A percentile compares a stretch with the other conserved stretches of the same genome.
Conservation (phyloP, 2,888 invertebrate species). For the Idaea dimidiata region DNA sequence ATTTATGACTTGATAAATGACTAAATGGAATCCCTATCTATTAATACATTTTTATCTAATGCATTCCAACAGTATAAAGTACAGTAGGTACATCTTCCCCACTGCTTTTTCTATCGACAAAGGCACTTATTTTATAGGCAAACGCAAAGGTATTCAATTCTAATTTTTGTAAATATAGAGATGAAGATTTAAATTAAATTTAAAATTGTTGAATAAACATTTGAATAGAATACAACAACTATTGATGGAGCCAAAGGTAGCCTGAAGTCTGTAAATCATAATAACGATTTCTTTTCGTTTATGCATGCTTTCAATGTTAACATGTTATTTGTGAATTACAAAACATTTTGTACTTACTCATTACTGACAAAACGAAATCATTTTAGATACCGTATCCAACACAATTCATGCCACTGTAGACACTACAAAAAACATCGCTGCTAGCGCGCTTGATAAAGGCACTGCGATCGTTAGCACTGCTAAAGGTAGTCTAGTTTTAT, state of each 20-base stretch:
- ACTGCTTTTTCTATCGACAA: conserved; percentile 46
- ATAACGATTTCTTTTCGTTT: background rate
- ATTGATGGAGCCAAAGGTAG: background rate
- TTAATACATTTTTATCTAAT: background rate
- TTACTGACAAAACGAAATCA: background rate
- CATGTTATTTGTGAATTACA: background rate
- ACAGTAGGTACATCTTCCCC: conserved; percentile 51
- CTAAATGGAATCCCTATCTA: background rate
- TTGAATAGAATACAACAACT: background rate
- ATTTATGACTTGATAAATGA: background rate
- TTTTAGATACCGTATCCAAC: conserved; percentile 38
- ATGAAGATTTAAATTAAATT: no score
- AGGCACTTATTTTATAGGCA: conserved; percentile 39
- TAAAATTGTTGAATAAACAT: background rate
- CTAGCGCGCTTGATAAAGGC: conserved; percentile 40
- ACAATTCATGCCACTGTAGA: conserved; percentile 43
- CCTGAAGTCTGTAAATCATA: background rate
- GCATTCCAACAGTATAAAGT: conserved; percentile 50
- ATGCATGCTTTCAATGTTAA: background rate
- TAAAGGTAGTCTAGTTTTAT: conserved; percentile 36
- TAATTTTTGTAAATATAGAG: background rate
- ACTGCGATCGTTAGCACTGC: conserved; percentile 39
- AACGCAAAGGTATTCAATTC: conserved; percentile 41
- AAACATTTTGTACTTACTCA: background rate
- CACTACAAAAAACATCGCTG: conserved; percentile 40